These are phyloP conservation scores for Petaurus breviceps DNA, from an alignment of 2,113 vertebrate genomes.

Conservation along the genomic window DNA sequence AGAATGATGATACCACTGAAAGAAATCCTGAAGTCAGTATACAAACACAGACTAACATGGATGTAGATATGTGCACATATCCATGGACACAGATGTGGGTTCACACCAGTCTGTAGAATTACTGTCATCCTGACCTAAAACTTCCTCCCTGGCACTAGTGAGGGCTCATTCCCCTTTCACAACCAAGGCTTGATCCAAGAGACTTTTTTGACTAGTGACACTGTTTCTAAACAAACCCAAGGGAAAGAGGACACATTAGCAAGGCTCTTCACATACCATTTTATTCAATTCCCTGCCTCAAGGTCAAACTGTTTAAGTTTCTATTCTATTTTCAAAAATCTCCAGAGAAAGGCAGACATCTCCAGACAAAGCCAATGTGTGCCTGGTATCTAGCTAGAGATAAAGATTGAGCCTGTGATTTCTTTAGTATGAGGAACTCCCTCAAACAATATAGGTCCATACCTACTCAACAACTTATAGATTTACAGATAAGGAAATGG, in stretches of 20 bases:
- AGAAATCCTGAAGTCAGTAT: neutral
- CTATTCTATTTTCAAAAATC: conserved; percentile 19
- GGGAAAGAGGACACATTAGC: neutral
- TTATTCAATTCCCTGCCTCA: conserved; percentile 1
- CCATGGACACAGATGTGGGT: neutral
- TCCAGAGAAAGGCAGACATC: neutral
- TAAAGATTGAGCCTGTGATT: neutral
- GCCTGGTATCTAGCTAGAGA: neutral
- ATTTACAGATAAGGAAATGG: neutral
- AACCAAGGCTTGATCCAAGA: neutral
- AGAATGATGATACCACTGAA: neutral
- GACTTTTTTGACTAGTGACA: neutral
- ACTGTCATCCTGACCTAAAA: neutral
- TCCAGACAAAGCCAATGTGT: neutral
- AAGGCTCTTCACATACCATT: neutral
- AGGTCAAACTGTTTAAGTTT: conserved; percentile 9
- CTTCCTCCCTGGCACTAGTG: neutral
- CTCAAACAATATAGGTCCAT: neutral
- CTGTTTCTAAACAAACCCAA: neutral
- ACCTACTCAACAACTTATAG: neutral
- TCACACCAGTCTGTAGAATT: neutral
- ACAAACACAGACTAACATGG: neutral
- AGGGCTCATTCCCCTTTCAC: no score
- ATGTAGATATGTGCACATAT: neutral
- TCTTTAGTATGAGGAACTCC: neutral